Evolutionary conservation across 2,888 invertebrate species (phyloP).

Genomic region (Globia sparganii): DNA sequence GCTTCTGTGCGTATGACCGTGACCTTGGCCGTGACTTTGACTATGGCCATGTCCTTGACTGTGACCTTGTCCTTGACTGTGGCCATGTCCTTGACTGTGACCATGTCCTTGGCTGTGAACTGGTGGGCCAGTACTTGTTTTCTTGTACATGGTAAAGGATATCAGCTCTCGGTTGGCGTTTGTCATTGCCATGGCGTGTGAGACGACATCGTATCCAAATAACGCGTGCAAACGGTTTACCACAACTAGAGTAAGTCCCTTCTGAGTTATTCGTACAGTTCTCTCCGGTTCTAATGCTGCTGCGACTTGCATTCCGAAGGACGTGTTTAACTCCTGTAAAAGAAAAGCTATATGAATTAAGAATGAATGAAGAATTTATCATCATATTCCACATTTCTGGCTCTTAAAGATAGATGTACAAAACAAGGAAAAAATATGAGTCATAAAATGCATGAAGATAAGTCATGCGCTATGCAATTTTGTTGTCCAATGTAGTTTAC

Average conservation of each 20-base stretch:
- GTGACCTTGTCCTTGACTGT: slow-evolving; percentile 73
- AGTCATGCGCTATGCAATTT: slow-evolving; percentile 19
- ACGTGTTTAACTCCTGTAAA: slow-evolving; percentile 84
- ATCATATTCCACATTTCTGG: background rate
- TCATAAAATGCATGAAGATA: slow-evolving; percentile 15
- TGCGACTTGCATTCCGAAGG: slow-evolving; percentile 81
- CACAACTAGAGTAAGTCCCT: slow-evolving; percentile 84
- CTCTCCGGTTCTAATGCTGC: slow-evolving; percentile 79
- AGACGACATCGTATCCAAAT: slow-evolving; percentile 88
- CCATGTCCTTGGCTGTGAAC: slow-evolving; percentile 72
- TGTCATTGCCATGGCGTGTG: slow-evolving; percentile 89
- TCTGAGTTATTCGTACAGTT: slow-evolving; percentile 84
- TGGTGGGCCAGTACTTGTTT: slow-evolving; percentile 76
- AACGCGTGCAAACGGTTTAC: slow-evolving; percentile 87
- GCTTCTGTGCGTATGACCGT: slow-evolving; percentile 71
- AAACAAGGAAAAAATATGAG: slow-evolving; percentile 7
- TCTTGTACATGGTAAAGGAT: slow-evolving; percentile 89
- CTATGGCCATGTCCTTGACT: slow-evolving; percentile 73
- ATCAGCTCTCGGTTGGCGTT: slow-evolving; percentile 87
- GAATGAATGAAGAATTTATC: background rate
- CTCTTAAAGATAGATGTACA: background rate
- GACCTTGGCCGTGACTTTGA: slow-evolving; percentile 73
- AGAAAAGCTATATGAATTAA: background rate
- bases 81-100: slow-evolving; percentile 67
- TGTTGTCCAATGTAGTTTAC: background rate